Evolutionary conservation across 2,113 vertebrate genomes (phyloP).

Genomic region (Merops nubicus): DNA sequence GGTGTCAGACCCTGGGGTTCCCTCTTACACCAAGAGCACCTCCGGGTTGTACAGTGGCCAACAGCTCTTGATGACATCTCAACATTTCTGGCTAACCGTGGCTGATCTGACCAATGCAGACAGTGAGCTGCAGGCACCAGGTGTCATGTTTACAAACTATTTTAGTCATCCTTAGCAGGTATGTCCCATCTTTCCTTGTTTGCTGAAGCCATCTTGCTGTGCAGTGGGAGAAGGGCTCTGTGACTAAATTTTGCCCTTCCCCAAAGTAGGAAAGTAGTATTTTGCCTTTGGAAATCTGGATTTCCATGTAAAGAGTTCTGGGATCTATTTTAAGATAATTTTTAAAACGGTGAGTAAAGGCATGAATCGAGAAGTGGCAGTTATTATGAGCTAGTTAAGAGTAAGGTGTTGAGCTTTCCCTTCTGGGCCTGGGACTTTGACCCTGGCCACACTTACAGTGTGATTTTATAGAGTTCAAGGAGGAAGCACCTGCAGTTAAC

Average conservation of each 20-base stretch:
- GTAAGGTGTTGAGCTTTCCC: background rate
- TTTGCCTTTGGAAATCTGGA: background rate
- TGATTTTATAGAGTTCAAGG: background rate
- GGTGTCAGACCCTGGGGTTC: background rate
- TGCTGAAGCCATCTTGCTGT: background rate
- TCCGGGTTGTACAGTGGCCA: background rate
- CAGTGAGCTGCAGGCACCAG: background rate
- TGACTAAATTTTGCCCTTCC: background rate
- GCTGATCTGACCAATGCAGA: background rate
- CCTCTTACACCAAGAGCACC: background rate
- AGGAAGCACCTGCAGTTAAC: constrained; percentile 30
- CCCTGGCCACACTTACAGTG: background rate
- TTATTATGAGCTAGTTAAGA: background rate
- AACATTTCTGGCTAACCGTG: background rate
- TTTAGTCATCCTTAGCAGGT: background rate
- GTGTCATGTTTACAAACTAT: background rate
- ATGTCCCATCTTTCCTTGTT: background rate
- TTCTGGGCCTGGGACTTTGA: background rate
- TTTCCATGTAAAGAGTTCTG: background rate
- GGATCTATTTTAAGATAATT: background rate
- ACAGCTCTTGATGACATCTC: background rate
- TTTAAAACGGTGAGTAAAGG: background rate
- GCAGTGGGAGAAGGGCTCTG: background rate
- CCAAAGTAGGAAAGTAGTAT: background rate
- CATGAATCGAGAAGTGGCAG: background rate